Evolutionary conservation across 2,797 vertebrate genomes (phyloP), one percentile per base, ranked within the genome.

Genomic region (Vireo griseus): DNA sequence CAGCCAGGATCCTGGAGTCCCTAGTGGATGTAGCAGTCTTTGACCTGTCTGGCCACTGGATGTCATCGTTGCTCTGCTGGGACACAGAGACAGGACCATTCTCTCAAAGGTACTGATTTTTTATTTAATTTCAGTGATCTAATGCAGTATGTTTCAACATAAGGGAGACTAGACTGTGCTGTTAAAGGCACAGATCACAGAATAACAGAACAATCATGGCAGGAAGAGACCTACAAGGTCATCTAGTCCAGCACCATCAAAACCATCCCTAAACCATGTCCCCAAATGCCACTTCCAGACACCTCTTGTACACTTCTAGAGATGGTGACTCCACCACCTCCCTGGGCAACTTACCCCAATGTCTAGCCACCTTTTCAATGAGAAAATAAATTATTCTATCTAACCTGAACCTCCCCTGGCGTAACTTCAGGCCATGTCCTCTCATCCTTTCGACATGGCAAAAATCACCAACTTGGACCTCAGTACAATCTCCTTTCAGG

Each of bases 41-140:
- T 92, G 93, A 95, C 91, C 92, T 71, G 26, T 85, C 59, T 85
- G 87, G 94, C 96, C 96, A 93, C 96, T 96, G 95, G 96, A 96
- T 88, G 95, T 95, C 95, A 88, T 85, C 19, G 2, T 90, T 94
- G 92, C 42, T 84, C 88, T 95, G 71, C 77, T 19, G 69, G 86
- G 90, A 94, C 44, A 52, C 48, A 52, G 44, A 9, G 21, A 59
- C 1, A 55, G 35, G 65, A n/a, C 48, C 20, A 8, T 33, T 58
- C 26, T 75, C 42, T 72, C 62, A 68, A 67, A 67, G 2, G 13
- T 39, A 75, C 4, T 7, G 45, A 68, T 22, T 50, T 31, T 54
- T 55, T 5, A 33, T 51, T 55, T 52, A 37, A 72, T 31, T 72
- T 61, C 58, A 57, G 10, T 35, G 11, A 29, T 80, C 33, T n/a